A percentile compares a stretch with the other conserved stretches of the same genome.
These are phyloP conservation scores for Lerista edwardsae DNA, from an alignment of 2,797 vertebrate species.

Conservation along the genomic window DNA sequence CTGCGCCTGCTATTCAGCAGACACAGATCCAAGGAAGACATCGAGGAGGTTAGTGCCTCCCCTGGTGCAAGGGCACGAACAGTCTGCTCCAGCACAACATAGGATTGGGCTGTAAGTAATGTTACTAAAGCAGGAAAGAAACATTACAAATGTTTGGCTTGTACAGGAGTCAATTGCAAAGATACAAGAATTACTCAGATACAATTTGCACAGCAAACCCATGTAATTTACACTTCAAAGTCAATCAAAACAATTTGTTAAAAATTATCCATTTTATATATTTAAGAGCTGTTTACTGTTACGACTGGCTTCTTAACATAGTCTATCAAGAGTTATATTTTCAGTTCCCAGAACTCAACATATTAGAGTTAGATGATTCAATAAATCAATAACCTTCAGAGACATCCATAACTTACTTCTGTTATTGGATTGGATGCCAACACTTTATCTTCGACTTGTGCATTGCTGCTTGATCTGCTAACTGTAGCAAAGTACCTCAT, in stretches of 20 bases:
- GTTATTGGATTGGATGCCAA: conserved; percentile 96
- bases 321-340: neutral
- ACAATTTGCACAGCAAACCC: neutral
- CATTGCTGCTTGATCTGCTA: conserved; percentile 91
- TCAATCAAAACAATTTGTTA: neutral
- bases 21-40: no score
- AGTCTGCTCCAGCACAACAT: no score
- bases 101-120: no score
- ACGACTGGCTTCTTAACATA: no score
- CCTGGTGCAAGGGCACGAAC: no score
- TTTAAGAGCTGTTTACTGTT: neutral
- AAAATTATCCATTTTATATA: neutral
- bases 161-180: neutral
- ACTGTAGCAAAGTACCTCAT: conserved; percentile 98
- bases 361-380: neutral
- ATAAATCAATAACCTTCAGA: neutral
- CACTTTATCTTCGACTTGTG: conserved; percentile 93
- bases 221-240: no score
- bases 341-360: conserved; percentile 1
- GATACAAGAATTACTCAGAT: neutral
- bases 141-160: no score
- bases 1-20: no score
- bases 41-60: no score
- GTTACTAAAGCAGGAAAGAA: neutral
- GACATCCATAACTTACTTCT: conserved; percentile 80